Base-by-base conservation (phyloP, 2,113 vertebrate species). In the Lucifuga dentata region DNA sequence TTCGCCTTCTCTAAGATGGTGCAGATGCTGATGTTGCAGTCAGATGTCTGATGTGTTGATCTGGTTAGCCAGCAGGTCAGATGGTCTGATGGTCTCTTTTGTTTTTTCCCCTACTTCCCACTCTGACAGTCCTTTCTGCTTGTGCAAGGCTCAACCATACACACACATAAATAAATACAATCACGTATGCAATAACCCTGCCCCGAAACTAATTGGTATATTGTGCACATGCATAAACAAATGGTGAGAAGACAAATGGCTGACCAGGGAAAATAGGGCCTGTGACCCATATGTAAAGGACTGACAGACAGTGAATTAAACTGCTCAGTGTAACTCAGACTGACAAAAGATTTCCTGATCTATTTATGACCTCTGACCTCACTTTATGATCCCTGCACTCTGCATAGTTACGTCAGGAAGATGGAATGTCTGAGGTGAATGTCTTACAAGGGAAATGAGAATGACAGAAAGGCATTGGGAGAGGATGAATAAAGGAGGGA, bases 361-460 rank as follows among this genome's bases (percentile, higher is more conserved):
- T 39, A 15, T 70, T 73, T 35, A 20, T 85, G 61, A 81, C 65
- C 76, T 81, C 64, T 69, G 24, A 81, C 36, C 57, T 32, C 5
- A 0, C 15, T 78, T 58, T 65, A 52, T 73, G 65, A 74, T 38
- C 58, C 19, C 36, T 38, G 50, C 15, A 52, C 29, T 33, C 41
- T 55, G 39, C 36, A 26, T 39, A 52, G 53, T 57, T 44, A 52
- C 70, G 0, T 21, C 17, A 45, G 50, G 41, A 65, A 45, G 17
- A 55, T 48, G 58, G 59, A 53, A 72, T 76, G 79, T 67, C 72
- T 20, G 3, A 11, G 1, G 35, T 19, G 55, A 56, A 67, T 57
- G 20, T 53, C 50, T 48, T 45, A 58, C 41, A 43, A 44, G 53
- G 62, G 5, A 58, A n/a, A 53, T 43, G 6, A 52, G 5, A 2